phyloP scores from a whole-genome alignment of 2,113 vertebrate species.

The Turnix velox region DNA sequence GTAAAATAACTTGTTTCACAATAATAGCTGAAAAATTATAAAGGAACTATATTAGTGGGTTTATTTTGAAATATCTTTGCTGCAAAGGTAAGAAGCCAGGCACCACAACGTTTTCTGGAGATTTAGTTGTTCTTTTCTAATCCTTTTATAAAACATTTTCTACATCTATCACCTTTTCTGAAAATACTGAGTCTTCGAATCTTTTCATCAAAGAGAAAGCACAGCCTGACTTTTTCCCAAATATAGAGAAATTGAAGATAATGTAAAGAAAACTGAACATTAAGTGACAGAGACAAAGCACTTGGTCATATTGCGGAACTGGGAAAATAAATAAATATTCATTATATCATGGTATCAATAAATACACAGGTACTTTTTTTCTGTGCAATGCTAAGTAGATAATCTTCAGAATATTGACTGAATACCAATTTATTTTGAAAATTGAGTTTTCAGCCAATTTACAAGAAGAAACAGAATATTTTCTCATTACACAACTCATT shows the following conservation, averaged over 20 bases:
- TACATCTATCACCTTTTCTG: background rate
- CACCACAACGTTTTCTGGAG: background rate
- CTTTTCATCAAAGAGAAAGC: background rate
- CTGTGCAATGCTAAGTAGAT: background rate
- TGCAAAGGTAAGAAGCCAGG: background rate
- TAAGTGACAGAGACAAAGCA: background rate
- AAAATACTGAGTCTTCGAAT: background rate
- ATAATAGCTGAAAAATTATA: background rate
- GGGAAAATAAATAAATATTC: background rate
- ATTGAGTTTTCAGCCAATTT: background rate
- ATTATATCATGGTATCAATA: background rate
- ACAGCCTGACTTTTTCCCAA: background rate
- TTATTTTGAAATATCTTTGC: background rate
- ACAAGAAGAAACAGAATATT: background rate
- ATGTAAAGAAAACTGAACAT: background rate
- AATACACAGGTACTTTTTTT: background rate
- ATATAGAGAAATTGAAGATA: background rate
- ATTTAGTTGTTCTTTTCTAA: background rate
- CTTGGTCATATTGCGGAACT: background rate
- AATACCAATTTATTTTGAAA: background rate
- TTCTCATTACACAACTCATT: fast-evolving
- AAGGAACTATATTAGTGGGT: background rate
- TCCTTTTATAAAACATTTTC: background rate
- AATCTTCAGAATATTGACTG: background rate
- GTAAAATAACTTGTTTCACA: background rate